Base-by-base conservation (phyloP, 2,113 vertebrate species). In the Rhabdomys dilectus region DNA sequence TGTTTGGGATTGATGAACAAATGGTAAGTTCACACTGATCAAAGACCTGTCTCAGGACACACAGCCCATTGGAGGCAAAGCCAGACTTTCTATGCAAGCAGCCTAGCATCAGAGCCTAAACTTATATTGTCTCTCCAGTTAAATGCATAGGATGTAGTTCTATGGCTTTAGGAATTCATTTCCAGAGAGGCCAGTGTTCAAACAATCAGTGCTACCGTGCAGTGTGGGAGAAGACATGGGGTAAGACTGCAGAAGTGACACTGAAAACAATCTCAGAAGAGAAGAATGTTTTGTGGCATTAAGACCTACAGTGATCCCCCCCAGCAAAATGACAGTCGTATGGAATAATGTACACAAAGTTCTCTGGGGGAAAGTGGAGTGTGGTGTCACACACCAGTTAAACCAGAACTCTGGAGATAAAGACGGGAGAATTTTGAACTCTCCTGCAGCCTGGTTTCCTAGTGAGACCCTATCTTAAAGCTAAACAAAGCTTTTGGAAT, bases 141-240 rank as follows among this genome's bases (percentile, higher is more conserved):
- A 68, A 88, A 51, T 26, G 5, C 4, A 6, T 56, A 76, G 70
- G 29, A 76, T 12, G 13, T 58, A 29, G 11, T 72, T 72, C 64
- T 19, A 64, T 68, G 58, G 75, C 48, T 81, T 62, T 45, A 81
- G 42, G 42, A 95, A 80, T 89, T 94, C n/a, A 48, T 76, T 95
- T 60, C 16, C 5, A 82, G 42, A 88, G 81, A 94, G 75, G 82
- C 7, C 51, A 36, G 60, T 34, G 24, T 45, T 19, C 62, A 36
- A 93, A 34, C 48, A 95, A 70, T 51, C 64, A 82, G 45, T 66
- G 19, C 45, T 82, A 48, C 19, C 39, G 45, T 36, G 81, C 64
- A 96, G 21, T 17, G 0, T 26, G 72, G n/a, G 36, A 56, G 68
- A 72, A 21, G 4, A 45, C 24, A 68, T 56, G 45, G 26, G 75